Percentiles rank a stretch among this genome's conserved stretches.
Conservation (phyloP, 2,888 invertebrate genomes). For the Metallyticus violacea region DNA sequence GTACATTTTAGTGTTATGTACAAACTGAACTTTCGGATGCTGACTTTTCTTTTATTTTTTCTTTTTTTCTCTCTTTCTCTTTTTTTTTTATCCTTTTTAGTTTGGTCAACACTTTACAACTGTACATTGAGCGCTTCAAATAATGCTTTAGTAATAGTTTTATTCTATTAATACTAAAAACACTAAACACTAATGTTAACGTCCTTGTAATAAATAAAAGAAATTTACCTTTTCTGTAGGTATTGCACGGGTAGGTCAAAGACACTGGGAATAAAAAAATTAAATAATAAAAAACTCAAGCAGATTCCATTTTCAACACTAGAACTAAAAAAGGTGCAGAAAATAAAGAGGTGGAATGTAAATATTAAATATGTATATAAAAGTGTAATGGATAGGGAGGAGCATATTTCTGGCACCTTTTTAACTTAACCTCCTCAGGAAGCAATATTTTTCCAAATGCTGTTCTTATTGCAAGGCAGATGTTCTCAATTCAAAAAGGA, state of each 20-base stretch:
- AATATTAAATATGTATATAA: slow-evolving; percentile 14
- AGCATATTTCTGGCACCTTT: slow-evolving; percentile 9
- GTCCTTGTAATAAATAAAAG: slow-evolving; percentile 23
- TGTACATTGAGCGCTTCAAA: slow-evolving; percentile 36
- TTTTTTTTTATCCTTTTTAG: not conserved
- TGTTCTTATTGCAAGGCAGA: not conserved
- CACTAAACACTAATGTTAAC: slow-evolving; percentile 31
- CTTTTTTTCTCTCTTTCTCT: not conserved
- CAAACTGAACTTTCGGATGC: slow-evolving; percentile 29
- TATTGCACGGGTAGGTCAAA: slow-evolving; percentile 31
- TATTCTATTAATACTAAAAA: slow-evolving; percentile 20
- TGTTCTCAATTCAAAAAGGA: not conserved
- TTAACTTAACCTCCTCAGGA: not conserved
- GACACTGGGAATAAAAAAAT: slow-evolving; percentile 31
- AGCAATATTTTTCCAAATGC: not conserved
- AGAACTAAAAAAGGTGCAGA: slow-evolving; percentile 17
- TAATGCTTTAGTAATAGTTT: slow-evolving; percentile 14
- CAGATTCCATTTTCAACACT: not conserved
- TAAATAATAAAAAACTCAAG: slow-evolving; percentile 18
- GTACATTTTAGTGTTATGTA: slow-evolving; percentile 28
- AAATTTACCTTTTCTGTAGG: slow-evolving; percentile 23
- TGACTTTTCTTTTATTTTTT: slow-evolving; percentile 5
- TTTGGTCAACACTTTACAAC: slow-evolving; percentile 32
- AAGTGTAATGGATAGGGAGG: slow-evolving; percentile 5
- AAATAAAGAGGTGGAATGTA: slow-evolving; percentile 23